Percentiles rank a stretch among this genome's conserved stretches.
Conservation (phyloP, 2,888 invertebrate species). For the Philopedon plagiatum region DNA sequence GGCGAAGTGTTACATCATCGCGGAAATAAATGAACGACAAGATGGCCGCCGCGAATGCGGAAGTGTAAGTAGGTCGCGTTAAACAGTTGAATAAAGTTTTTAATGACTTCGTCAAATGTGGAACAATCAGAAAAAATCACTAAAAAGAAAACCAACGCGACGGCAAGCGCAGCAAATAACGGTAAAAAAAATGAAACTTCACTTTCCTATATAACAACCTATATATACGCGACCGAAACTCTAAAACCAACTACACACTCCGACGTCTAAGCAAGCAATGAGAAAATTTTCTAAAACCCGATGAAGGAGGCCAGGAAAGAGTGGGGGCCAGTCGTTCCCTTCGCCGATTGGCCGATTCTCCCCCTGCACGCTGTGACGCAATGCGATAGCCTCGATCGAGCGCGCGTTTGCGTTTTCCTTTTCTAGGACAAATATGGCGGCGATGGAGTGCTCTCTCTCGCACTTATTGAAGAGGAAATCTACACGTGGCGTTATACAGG, state of each 20-base stretch:
- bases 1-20: slow-evolving; percentile 49
- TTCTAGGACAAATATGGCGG: slow-evolving; percentile 51
- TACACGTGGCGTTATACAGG: slow-evolving; percentile 59
- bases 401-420: slow-evolving; percentile 51
- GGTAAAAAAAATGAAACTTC: background rate
- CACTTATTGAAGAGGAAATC: slow-evolving; percentile 51
- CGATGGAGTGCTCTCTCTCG: slow-evolving; percentile 54
- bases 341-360: slow-evolving; percentile 56
- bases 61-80: slow-evolving; percentile 70
- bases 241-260: slow-evolving; percentile 62
- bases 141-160: background rate
- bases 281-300: slow-evolving; percentile 59
- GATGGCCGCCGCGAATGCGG: slow-evolving; percentile 70
- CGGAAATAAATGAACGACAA: slow-evolving; percentile 55
- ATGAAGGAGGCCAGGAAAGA: slow-evolving; percentile 56
- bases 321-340: slow-evolving; percentile 48
- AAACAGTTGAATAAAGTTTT: slow-evolving; percentile 14
- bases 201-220: slow-evolving; percentile 2
- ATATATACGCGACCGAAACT: slow-evolving; percentile 28
- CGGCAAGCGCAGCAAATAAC: background rate
- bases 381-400: slow-evolving; percentile 59
- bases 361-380: slow-evolving; percentile 61
- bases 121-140: slow-evolving; percentile 1
- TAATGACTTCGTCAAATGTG: background rate
- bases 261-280: slow-evolving; percentile 64